Conservation (phyloP, 2,113 vertebrate species). For the Chionomys nivalis region DNA sequence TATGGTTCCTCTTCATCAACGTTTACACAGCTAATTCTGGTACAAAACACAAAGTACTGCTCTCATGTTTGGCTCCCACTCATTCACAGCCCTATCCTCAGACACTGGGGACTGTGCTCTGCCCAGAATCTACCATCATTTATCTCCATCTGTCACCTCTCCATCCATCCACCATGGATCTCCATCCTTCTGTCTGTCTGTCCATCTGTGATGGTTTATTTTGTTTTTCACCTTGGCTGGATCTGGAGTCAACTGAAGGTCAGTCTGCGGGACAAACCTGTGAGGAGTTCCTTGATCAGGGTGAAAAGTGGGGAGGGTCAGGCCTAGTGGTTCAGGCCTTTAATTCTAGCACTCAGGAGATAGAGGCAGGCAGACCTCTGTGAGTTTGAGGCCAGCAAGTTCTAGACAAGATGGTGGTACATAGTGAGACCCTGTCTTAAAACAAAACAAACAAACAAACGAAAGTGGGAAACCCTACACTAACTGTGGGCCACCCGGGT, state of each 20-base stretch:
- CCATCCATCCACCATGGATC: background rate
- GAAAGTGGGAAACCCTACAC: background rate
- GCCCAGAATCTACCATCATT: background rate
- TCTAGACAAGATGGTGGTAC: background rate
- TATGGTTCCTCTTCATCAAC: conserved; percentile 15
- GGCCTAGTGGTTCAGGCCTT: background rate
- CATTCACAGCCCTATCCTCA: background rate
- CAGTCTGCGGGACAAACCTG: background rate
- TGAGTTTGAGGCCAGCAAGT: background rate
- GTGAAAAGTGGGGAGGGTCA: background rate
- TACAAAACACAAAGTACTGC: conserved; percentile 24
- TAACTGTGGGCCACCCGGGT: background rate
- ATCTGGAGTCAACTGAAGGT: background rate
- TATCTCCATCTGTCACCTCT: background rate
- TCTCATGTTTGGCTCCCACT: conserved; percentile 50
- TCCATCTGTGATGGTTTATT: background rate
- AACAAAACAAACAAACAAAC: background rate
- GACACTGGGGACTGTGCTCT: background rate
- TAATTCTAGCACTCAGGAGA: no score
- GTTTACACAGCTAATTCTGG: conserved; percentile 51
- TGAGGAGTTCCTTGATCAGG: background rate
- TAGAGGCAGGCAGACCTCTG: background rate
- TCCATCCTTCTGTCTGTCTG: no score
- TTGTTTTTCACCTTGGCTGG: background rate
- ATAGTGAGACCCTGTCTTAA: background rate